Base-by-base conservation (phyloP, 2,888 invertebrate genomes). In the Philhelius pedissequus region DNA sequence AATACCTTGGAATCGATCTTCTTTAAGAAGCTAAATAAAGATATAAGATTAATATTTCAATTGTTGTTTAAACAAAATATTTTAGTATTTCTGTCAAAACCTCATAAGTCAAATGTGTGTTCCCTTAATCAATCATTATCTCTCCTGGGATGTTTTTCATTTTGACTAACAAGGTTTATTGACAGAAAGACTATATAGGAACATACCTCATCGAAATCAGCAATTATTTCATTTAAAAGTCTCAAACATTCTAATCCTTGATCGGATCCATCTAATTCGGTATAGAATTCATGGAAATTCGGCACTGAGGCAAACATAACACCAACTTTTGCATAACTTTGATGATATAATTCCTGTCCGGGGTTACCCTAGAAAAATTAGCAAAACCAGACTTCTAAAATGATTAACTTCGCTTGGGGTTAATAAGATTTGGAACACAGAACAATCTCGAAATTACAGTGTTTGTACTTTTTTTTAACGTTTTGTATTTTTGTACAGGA, bases 251-350 rank as follows among this genome's bases (percentile, higher is more conserved):
- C 97, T 89, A 97, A 94, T 1, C 97, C 97, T 92, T 97, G 97
- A 92, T 97, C 97, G 90, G 97, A 97, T 18, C 97, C 97, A 91
- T 97, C 97, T 87, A 97, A 93, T 92, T 97, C 97, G 90, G 96
- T 96, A 92, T 97, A 97, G 93, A 97, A 97, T 92, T 98, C 97
- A 92, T 97, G 96, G 92, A 97, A 98, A 93, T 97, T 98, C 88
- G 97, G 97, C 90, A 98, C 97, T 82, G 97, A 97, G 27, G 97
- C 97, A 92, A 98, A 98, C 87, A 97, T 95, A 27, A 98, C 97
- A 58, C 97, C 97, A 68, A 97, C 97, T 89, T 96, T 95, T 87
- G 95, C 95, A 92, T 98, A 98, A 91, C 96, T 96, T 92, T 97
- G 97, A 93, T 97, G 96, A 92, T 98, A 98, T 89, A 98, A 94